phyloP scores from a whole-genome alignment of 2,888 invertebrate genomes.

The Thymelicus lineola region DNA sequence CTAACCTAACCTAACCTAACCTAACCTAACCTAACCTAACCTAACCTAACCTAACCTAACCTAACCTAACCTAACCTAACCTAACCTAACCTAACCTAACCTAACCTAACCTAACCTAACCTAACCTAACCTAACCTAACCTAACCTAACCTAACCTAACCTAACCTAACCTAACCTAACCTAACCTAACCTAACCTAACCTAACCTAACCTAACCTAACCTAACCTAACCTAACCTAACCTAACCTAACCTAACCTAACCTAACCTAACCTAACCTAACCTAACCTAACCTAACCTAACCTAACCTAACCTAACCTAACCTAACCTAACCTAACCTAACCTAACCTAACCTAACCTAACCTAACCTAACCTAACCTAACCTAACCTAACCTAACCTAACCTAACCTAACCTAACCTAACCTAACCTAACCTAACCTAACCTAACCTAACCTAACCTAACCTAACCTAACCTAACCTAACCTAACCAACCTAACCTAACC shows the following conservation, averaged over 20 bases:
- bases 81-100: slow-evolving; percentile 7
- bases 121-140: slow-evolving; percentile 39
- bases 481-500: slow-evolving; percentile 5
- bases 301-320: slow-evolving; percentile 7
- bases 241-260: slow-evolving; percentile 53
- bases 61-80: slow-evolving; percentile 41
- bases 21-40: slow-evolving; percentile 43
- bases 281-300: slow-evolving; percentile 7
- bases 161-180: slow-evolving; percentile 39
- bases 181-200: too few species aligned
- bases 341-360: slow-evolving; percentile 7
- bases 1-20: slow-evolving; percentile 43
- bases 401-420: slow-evolving; percentile 7
- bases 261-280: slow-evolving; percentile 38
- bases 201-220: slow-evolving; percentile 39
- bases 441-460: slow-evolving; percentile 7
- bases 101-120: slow-evolving; percentile 17
- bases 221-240: slow-evolving; percentile 36
- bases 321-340: slow-evolving; percentile 7
- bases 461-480: slow-evolving; percentile 7
- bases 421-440: slow-evolving; percentile 7
- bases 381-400: slow-evolving; percentile 7
- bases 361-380: slow-evolving; percentile 7
- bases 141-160: slow-evolving; percentile 40
- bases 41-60: slow-evolving; percentile 43